Percentiles rank a stretch among this genome's conserved stretches.
Evolutionary conservation across 1,140 invertebrate species (phyloP).

Genomic region (Linepithema humile): DNA sequence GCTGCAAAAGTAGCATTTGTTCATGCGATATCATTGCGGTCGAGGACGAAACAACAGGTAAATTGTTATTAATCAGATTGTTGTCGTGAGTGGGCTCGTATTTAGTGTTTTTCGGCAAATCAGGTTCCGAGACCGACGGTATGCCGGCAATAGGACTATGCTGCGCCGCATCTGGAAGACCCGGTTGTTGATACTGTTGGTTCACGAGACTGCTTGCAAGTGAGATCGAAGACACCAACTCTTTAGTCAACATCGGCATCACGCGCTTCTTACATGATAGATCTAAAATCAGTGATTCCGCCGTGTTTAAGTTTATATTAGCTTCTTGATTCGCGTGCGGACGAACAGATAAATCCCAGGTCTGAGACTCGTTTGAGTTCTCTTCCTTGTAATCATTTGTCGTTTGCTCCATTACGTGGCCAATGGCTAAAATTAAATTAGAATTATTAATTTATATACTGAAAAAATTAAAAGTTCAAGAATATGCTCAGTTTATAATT

Average conservation of each 20-base stretch:
- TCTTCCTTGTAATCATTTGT: not conserved
- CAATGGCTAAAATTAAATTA: not conserved
- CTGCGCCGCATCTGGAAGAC: conserved; percentile 3
- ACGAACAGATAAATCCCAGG: conserved; percentile 50
- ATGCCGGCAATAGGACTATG: too few species aligned
- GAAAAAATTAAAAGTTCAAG: not conserved
- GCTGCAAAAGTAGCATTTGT: too few species aligned
- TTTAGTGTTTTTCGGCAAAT: too few species aligned
- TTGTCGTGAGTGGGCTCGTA: too few species aligned
- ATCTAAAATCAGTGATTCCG: conserved; percentile 66
- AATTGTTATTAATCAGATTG: too few species aligned
- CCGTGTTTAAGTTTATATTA: not conserved
- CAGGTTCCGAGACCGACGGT: too few species aligned
- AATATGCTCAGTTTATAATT: too few species aligned
- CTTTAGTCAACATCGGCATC: too few species aligned
- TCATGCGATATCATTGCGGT: too few species aligned
- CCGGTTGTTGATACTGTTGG: not conserved
- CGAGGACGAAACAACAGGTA: too few species aligned
- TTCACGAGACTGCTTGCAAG: not conserved
- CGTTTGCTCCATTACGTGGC: not conserved
- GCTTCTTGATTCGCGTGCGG: not conserved
- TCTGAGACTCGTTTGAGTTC: not conserved
- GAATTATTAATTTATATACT: not conserved
- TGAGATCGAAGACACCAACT: too few species aligned
- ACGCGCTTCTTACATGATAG: conserved; percentile 72